Evolutionary conservation across 2,888 invertebrate genomes (phyloP).

Genomic region (Papilio elwesi): DNA sequence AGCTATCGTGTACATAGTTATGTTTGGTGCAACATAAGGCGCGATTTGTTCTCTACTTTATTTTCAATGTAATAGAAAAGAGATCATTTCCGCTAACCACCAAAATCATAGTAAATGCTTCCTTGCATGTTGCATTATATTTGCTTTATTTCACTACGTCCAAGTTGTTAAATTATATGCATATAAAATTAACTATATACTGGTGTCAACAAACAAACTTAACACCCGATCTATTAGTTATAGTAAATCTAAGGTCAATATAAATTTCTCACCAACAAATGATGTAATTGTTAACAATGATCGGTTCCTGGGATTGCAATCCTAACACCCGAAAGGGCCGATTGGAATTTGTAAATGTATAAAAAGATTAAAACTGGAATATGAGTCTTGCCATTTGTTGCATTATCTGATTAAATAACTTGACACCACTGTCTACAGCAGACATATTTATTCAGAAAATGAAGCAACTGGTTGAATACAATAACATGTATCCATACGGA

Average conservation of each 20-base stretch:
- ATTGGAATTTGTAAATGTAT: constrained; percentile 77
- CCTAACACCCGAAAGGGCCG: constrained; percentile 72
- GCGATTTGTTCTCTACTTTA: no score
- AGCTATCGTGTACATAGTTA: no score
- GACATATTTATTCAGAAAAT: constrained; percentile 56
- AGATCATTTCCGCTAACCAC: no score
- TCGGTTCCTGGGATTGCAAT: constrained; percentile 60
- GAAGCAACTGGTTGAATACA: constrained; percentile 61
- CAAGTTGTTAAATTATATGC: no score
- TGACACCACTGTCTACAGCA: background rate
- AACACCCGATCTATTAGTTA: background rate
- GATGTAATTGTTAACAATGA: constrained; percentile 59
- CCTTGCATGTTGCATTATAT: no score
- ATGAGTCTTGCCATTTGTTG: constrained; percentile 64
- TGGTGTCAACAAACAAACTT: background rate
- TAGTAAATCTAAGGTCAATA: constrained; percentile 39
- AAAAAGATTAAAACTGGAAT: constrained; percentile 68
- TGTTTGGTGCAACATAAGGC: no score
- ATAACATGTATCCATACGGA: constrained; percentile 70
- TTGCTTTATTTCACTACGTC: no score
- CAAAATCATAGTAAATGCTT: no score
- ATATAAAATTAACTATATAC: background rate
- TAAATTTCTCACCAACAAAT: constrained; percentile 61
- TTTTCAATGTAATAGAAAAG: no score
- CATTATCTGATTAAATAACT: constrained; percentile 57